Base-by-base conservation (phyloP, 2,797 vertebrate genomes). In the Clarias laeviceps region DNA sequence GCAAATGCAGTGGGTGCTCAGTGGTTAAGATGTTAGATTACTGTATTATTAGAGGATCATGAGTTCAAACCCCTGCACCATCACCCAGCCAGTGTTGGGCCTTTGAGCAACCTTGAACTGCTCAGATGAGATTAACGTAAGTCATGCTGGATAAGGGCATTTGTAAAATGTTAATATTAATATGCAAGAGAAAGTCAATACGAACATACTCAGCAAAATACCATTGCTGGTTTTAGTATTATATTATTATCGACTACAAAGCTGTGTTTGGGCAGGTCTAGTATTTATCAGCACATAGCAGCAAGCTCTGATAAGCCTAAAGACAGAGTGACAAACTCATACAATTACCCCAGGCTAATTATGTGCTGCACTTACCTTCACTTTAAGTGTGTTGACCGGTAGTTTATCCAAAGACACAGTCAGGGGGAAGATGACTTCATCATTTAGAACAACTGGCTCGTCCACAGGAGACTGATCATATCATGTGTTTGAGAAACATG, bases 361-460 rank as follows among this genome's bases (percentile, higher is more conserved):
- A 83, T 59, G 57, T 27, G 4, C 14, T 22, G 5, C 70, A 27
- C 93, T 94, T 81, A 98, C 97, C 96, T 98, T 98, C 82, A 97
- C 97, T 91, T 98, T 98, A 18, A 96, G 92, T 14, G 97, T 97
- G 91, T 92, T 96, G 83, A 97, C 97, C 0, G 97, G 97, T 45
- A 98, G 95, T 89, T 96, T 96, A 91, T 97, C 97, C 90, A 98
- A 91, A 14, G 97, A 96, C 40, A 98, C 96, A 0, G 97, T 97
- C 85, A 98, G 95, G 0, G 97, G 97, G 88, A 98, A 98, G 90
- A 98, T 97, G 34, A 98, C 97, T 89, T 98, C 97, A 81, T 98
- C 97, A 0, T 94, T 95, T 86, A 96, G 91, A 22, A 98, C 96
- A 64, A 98, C 96, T 0, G 97, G 97, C 82, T 97, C 97, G 83